Evolutionary conservation across 1,140 invertebrate genomes (phyloP), one percentile per base, ranked within the genome.

Genomic region (Euura lappo): DNA sequence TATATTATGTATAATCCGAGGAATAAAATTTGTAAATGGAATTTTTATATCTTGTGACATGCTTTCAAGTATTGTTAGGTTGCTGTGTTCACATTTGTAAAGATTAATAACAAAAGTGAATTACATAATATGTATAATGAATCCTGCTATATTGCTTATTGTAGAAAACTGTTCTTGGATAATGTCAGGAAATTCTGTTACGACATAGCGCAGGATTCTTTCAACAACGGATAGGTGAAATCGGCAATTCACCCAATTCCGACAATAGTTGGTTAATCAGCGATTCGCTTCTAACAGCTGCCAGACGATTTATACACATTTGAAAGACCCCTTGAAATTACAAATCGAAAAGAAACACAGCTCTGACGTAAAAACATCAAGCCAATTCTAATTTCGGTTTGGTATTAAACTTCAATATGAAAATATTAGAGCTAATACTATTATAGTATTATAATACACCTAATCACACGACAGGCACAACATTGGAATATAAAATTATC

Each of bases 101-200:
- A 60, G 28, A 28, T 60, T 60, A 60, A 6, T 60, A 60, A 60
- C 51, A 60, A 60, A 4, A 60, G 6, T 4, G 5, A 60, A 60
- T 60, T 60, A 60, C 51, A 60, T 11, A 60, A 60, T 60, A 60
- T n/a, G 10, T n/a, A 60, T 60, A n/a, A 60, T 8, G 51, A n/a
- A 60, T 60, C 3, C 51, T 28, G 1, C 0, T 60, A 60, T n/a
- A 60, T 60, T 5, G 51, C 3, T 60, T 28, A n/a, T 60, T 60
- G 51, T 60, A 60, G 51, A 60, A 60, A 4, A 60, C 51, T 60
- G 51, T 60, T 60, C 13, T 60, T 60, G 51, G 51, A 60, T 60
- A 11, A 60, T 60, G 13, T 28, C 28, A 28, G 28, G 28, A 28
- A 28, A 28, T 28, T 28, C 28, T 28, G 28, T 28, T 28, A 28